Evolutionary conservation across 2,888 invertebrate genomes (phyloP), one percentile per base, ranked within the genome.

Genomic region (Ptilodon capucinus): DNA sequence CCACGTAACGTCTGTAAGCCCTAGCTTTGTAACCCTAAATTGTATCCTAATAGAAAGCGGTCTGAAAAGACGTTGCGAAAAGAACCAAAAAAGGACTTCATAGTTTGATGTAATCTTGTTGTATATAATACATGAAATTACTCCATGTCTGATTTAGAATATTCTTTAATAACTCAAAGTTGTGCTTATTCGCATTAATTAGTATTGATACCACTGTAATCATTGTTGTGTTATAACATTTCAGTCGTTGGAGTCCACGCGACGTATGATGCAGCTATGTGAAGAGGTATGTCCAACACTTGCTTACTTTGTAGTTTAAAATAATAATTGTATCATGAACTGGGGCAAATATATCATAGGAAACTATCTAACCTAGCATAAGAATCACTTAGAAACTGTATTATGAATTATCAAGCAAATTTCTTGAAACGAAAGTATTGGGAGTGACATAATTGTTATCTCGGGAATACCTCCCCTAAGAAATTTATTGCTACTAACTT

Each of bases 251-350:
- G 97, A 97, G 85, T 96, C 97, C 77, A 97, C 97, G 60, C 93
- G 97, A 79, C 96, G 97, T 74, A 97, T 97, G 97, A 93, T 97
- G 92, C 93, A 95, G 69, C 93, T 97, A 90, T 97, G 97, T 86
- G 97, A 97, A 91, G 97, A 97, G 96, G 97, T 97, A 92, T 94
- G 94, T 71, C 55, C 44, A 42, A 42, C 42, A 51, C 30, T 40
- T 19, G 25, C 18, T 52, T 38, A 38, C 23, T 40, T 45, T 39
- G 14, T 40, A 32, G 16, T 34, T 17, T 30, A 38, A 13, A 16
- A 17, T 51, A 51, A 48, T 8, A 40, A 28, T 38, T 13, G 17
- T 43, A 30, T 28, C 14, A 45, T 23, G 23, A 46, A 46, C 30
- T 41, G 30, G 39, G 40, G 35, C 17, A 35, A 35, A 17, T 35